Percentiles rank a stretch among this genome's conserved stretches.
These are phyloP conservation scores for Campoletis sonorensis DNA, from an alignment of 1,140 invertebrate genomes.

Conservation along the genomic window DNA sequence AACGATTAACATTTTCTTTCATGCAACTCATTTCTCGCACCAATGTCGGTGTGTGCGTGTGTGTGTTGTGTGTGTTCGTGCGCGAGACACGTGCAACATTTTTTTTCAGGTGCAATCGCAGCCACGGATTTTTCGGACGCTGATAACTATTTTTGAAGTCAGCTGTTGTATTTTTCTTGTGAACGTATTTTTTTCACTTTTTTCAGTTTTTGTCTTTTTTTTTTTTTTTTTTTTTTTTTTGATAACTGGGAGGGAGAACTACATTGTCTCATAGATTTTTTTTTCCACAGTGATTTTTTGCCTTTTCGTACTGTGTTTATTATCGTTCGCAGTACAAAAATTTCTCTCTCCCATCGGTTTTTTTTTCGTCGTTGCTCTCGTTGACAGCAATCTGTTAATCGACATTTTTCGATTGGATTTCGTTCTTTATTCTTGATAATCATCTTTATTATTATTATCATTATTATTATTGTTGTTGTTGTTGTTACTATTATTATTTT, in stretches of 20 bases:
- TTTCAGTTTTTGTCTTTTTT: neutral
- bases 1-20: too few species aligned
- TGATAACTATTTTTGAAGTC: conserved; percentile 75
- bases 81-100: conserved; percentile 36
- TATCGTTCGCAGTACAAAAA: neutral
- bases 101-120: conserved; percentile 74
- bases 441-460: neutral
- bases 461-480: neutral
- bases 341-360: neutral
- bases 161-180: conserved; percentile 59
- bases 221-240: neutral
- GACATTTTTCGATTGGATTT: too few species aligned
- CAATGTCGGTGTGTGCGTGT: too few species aligned
- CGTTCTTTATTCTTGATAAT: too few species aligned
- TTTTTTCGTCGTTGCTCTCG: neutral
- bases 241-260: conserved; percentile 21
- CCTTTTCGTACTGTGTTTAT: neutral
- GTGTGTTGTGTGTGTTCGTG: conserved; percentile 26
- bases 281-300: neutral
- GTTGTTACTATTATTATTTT: neutral
- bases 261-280: neutral
- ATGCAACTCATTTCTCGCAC: too few species aligned
- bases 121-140: conserved; percentile 75
- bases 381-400: too few species aligned
- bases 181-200: neutral